A percentile compares a stretch with the other conserved stretches of the same genome.
Conservation (phyloP, 2,113 vertebrate species). For the Mobula birostris region DNA sequence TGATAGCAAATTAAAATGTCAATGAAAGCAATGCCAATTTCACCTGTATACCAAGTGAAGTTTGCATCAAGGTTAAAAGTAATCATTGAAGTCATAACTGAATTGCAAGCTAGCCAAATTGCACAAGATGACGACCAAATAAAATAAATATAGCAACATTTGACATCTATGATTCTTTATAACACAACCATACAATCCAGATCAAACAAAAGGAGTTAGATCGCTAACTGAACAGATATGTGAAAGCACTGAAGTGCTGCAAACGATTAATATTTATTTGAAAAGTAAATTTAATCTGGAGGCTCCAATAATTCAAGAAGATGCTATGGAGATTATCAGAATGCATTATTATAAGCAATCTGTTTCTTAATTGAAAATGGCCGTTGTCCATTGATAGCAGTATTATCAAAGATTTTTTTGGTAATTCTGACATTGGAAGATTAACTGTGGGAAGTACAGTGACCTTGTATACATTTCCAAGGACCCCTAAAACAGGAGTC, state of each 20-base stretch:
- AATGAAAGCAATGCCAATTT: background rate
- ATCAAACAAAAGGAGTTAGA: background rate
- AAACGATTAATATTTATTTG: background rate
- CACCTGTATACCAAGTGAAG: background rate
- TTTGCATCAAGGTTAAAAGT: background rate
- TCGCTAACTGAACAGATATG: background rate
- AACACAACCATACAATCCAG: background rate
- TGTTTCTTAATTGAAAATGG: background rate
- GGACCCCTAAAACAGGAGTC: too few species aligned
- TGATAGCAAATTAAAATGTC: background rate
- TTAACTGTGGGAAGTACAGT: background rate
- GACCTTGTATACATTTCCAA: too few species aligned
- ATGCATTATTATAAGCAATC: background rate
- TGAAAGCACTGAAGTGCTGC: background rate
- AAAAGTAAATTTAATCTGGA: background rate
- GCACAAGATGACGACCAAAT: background rate
- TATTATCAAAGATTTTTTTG: background rate
- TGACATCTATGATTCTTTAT: slow-evolving; percentile 2
- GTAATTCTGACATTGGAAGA: background rate
- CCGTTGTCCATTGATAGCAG: background rate
- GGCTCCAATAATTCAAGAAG: background rate
- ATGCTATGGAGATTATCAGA: background rate
- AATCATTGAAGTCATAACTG: background rate
- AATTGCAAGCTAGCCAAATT: background rate
- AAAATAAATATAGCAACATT: background rate